Base-by-base conservation (phyloP, 2,113 vertebrate species). In the Oenanthe oenanthe region DNA sequence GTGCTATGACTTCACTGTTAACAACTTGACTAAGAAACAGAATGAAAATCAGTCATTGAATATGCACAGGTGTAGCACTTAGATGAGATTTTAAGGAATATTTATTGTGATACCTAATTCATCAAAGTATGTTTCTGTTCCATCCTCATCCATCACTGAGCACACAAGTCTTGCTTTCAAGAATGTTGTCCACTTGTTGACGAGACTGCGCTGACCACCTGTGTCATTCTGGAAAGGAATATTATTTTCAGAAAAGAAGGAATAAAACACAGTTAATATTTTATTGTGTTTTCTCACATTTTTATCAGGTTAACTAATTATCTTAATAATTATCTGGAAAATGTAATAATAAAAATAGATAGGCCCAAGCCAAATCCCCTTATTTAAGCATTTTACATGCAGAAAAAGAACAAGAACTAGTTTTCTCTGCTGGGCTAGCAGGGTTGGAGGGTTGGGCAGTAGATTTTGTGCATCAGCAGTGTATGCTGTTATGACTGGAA, bases 131-230 rank as follows among this genome's bases (percentile, higher is more conserved):
- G 99, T 99, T 95, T 99, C 99, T 0, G 99, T 99, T 77, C 99
- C 99, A 62, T 99, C 99, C 70, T 98, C 99, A 87, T 99, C 99
- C 92, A 99, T 98, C 24, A 99, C 99, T 0, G 99, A 99, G 90
- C 99, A 99, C 67, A 99, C 99, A 94, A 99, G 98, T 85, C 99
- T 96, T 7, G 99, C 99, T 95, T 99, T 99, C 31, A 99, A 97
- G 96, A 99, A 99, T 1, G 99, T 99, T 42, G 99, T 99, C 99
- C 99, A 99, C 74, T 99, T 99, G 97, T 99, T 99, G 74, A 99
- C 99, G 4, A 99, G 98, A 90, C 99, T 99, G 29, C 99, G 98
- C 90, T 99, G 99, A 29, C 99, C 99, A n/a, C 99, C 99, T 3
- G 98, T 98, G 96, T 99, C 99, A 87, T 98, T 99, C 99, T 99